Evolutionary conservation across 2,797 vertebrate genomes (phyloP).

Genomic region (Toxotes lorentzi): DNA sequence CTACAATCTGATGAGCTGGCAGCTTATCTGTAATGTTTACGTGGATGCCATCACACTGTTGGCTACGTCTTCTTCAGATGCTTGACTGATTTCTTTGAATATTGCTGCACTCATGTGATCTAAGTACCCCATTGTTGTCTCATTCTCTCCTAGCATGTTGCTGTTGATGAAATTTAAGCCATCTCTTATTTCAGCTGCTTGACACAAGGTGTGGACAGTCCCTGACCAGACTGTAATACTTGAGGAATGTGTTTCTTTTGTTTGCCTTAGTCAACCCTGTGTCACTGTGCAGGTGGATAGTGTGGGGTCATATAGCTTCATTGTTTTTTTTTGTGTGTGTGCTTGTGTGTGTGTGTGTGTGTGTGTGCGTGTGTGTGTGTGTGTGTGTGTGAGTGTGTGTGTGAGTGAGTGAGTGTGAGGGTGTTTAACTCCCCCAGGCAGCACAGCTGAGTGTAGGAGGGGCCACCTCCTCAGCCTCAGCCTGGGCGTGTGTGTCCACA

Average conservation of each 20-base stretch:
- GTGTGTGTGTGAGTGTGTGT: slow-evolving; percentile 43
- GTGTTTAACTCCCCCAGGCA: slow-evolving; percentile 74
- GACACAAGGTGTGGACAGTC: slow-evolving; percentile 57
- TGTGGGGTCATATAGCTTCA: slow-evolving; percentile 67
- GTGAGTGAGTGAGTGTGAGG: slow-evolving; percentile 43
- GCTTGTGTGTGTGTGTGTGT: slow-evolving; percentile 32
- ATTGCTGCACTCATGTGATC: not conserved
- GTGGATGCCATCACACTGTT: not conserved
- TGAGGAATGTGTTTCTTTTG: slow-evolving; percentile 80
- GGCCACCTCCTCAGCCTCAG: slow-evolving; percentile 72
- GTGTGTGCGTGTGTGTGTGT: slow-evolving; percentile 36
- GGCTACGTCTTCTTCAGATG: not conserved
- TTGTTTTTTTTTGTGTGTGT: slow-evolving; percentile 35
- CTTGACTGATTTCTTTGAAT: slow-evolving; percentile 2
- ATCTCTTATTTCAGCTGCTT: slow-evolving; percentile 70
- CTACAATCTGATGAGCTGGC: slow-evolving; percentile 38
- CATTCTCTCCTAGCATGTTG: slow-evolving; percentile 16
- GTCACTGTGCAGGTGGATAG: slow-evolving; percentile 83
- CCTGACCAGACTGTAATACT: slow-evolving; percentile 66
- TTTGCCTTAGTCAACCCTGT: slow-evolving; percentile 70
- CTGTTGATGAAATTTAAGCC: slow-evolving; percentile 31
- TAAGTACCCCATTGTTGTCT: slow-evolving; percentile 28
- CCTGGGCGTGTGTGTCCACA: slow-evolving; percentile 68
- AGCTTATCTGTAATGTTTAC: slow-evolving; percentile 34
- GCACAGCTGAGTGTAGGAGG: slow-evolving; percentile 85